phyloP scores from a whole-genome alignment of 2,797 vertebrate genomes.

The Paedocypris micromegethes region DNA sequence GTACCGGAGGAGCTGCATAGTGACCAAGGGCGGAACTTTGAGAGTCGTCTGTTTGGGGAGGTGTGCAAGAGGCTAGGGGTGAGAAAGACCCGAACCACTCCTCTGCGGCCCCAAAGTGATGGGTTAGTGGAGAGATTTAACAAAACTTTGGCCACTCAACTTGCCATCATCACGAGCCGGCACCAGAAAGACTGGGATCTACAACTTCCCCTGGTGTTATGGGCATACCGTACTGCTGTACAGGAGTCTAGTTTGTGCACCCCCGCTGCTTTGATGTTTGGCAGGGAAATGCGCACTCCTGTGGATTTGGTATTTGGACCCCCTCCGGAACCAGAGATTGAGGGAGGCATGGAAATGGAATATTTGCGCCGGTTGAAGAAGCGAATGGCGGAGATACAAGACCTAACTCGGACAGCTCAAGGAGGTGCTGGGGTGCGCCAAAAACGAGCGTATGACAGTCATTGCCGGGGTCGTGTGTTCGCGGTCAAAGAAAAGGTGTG shows the following conservation, averaged over 20 bases:
- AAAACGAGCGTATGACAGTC: background rate
- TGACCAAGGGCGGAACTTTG: constrained; percentile 34
- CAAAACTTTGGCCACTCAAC: constrained; percentile 5
- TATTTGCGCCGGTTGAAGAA: background rate
- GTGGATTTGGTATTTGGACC: background rate
- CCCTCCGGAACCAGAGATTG: background rate
- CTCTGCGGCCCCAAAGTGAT: constrained; percentile 17
- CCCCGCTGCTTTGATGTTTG: background rate
- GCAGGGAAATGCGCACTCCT: background rate
- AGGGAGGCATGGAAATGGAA: background rate
- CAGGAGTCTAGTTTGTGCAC: constrained; percentile 22
- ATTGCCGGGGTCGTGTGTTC: background rate
- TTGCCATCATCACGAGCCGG: background rate
- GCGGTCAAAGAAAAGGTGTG: background rate
- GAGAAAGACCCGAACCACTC: background rate
- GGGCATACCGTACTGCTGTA: background rate
- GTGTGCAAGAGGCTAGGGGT: background rate
- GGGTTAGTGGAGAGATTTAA: background rate
- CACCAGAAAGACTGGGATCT: constrained; percentile 5
- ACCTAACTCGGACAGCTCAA: background rate
- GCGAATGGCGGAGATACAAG: background rate
- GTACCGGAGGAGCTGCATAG: constrained; percentile 3
- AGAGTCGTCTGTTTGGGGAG: background rate
- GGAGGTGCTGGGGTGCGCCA: background rate
- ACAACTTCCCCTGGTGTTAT: constrained; percentile 17